Evolutionary conservation across 2,888 invertebrate species (phyloP).

Genomic region (Mesodorylaimus sp.): DNA sequence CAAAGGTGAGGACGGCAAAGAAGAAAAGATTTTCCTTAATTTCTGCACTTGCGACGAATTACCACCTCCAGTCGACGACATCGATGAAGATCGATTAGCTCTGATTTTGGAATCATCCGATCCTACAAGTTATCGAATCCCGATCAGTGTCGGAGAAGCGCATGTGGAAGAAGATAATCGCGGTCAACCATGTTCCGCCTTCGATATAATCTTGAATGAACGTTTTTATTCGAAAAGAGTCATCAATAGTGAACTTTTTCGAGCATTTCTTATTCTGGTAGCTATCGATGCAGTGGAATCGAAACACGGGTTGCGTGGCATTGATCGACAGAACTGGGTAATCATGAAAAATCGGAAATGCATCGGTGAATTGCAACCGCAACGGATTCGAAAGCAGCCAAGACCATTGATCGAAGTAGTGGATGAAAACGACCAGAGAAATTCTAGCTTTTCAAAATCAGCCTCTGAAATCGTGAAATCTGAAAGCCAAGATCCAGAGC

Average conservation of each 20-base stretch:
- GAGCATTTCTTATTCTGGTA: constrained; percentile 57
- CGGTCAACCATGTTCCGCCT: constrained; percentile 51
- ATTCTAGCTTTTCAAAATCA: not conserved
- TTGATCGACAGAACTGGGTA: constrained; percentile 42
- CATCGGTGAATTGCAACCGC: constrained; percentile 30
- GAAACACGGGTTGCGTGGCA: constrained; percentile 50
- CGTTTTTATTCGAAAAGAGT: constrained; percentile 53
- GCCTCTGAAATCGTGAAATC: not conserved
- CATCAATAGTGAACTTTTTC: constrained; percentile 48
- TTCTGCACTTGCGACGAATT: constrained; percentile 60
- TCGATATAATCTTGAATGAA: constrained; percentile 65
- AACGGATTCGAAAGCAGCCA: constrained; percentile 29
- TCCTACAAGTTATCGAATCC: constrained; percentile 54
- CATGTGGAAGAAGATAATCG: constrained; percentile 57
- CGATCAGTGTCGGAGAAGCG: constrained; percentile 72
- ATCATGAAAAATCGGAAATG: constrained; percentile 32
- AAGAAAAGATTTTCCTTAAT: constrained; percentile 61
- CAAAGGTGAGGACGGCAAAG: constrained; percentile 36
- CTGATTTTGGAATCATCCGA: constrained; percentile 50
- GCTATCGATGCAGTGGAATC: constrained; percentile 57
- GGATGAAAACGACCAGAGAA: not conserved
- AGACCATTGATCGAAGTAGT: constrained; percentile 6
- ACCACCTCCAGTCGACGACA: constrained; percentile 32
- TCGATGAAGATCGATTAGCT: constrained; percentile 40
- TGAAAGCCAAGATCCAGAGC: no score